Evolutionary conservation across 2,888 invertebrate genomes (phyloP).

Genomic region (Scaptomyza caliginosa): DNA sequence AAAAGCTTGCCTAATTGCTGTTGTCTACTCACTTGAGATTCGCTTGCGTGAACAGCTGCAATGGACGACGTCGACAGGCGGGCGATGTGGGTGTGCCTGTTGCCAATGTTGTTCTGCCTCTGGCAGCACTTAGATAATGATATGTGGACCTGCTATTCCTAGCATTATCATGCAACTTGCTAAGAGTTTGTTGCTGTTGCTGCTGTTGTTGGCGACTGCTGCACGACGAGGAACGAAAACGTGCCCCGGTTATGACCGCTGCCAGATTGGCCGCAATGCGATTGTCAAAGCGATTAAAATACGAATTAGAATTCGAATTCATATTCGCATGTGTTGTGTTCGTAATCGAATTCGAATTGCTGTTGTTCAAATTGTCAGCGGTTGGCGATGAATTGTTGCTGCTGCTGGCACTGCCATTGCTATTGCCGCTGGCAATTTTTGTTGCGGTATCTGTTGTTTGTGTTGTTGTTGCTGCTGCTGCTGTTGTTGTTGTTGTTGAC

Average conservation of each 20-base stretch:
- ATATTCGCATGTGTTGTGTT: conserved; percentile 56
- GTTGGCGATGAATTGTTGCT: conserved; percentile 69
- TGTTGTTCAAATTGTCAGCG: conserved; percentile 66
- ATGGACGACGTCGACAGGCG: conserved; percentile 71
- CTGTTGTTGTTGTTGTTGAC: conserved; percentile 37
- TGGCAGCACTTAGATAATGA: conserved; percentile 34
- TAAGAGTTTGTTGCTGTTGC: conserved; percentile 15
- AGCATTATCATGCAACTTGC: conserved; percentile 28
- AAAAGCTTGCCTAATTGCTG: background rate
- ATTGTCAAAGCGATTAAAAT: conserved; percentile 82
- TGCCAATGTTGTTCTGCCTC: conserved; percentile 24
- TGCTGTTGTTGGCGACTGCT: conserved; percentile 56
- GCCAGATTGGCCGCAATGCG: conserved; percentile 80
- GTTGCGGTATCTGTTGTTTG: conserved; percentile 14
- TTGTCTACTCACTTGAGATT: conserved; percentile 82
- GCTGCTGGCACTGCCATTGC: conserved; percentile 60
- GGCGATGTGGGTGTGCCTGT: conserved; percentile 62
- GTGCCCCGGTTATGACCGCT: conserved; percentile 75
- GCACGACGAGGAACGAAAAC: conserved; percentile 78
- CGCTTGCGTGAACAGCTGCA: conserved; percentile 80
- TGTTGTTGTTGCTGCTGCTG: conserved; percentile 36
- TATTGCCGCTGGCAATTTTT: conserved; percentile 22
- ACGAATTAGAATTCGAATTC: conserved; percentile 64
- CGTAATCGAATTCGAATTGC: conserved; percentile 52
- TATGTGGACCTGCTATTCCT: conserved; percentile 29